These are phyloP conservation scores for Rhopalosiphum nymphaeae DNA, from an alignment of 2,888 invertebrate species.

Conservation along the genomic window DNA sequence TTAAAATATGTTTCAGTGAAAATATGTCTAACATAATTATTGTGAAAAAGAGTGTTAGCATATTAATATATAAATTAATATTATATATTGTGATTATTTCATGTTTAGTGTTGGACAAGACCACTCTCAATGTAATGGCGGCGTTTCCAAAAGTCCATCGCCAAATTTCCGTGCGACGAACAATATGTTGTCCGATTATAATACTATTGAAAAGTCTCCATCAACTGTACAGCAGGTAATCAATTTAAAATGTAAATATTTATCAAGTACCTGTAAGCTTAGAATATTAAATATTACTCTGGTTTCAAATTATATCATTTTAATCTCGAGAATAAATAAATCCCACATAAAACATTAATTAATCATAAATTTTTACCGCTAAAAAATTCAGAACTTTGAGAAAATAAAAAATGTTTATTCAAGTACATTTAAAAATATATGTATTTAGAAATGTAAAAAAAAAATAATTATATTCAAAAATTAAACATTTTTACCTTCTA, in stretches of 20 bases:
- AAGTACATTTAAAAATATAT: not conserved
- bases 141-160: slow-evolving; percentile 68
- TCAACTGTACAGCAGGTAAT: slow-evolving; percentile 49
- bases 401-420: not conserved
- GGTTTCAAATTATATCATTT: not conserved
- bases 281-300: not conserved
- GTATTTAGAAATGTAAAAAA: not conserved
- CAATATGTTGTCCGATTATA: slow-evolving; percentile 49
- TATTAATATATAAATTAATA: not conserved
- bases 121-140: slow-evolving; percentile 81
- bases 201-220: slow-evolving; percentile 29
- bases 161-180: slow-evolving; percentile 70
- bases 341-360: not conserved
- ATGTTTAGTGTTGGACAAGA: slow-evolving; percentile 76
- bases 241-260: slow-evolving; percentile 1
- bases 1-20: not conserved
- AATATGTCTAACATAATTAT: not conserved
- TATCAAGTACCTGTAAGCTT: not conserved
- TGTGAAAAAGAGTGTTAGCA: not conserved
- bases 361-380: not conserved
- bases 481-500: not conserved
- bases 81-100: not conserved
- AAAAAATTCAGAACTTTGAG: not conserved
- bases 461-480: not conserved
- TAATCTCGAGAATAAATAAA: not conserved